Evolutionary conservation across 2,888 invertebrate species (phyloP), one percentile per base, ranked within the genome.

Genomic region (Lymantria dispar): DNA sequence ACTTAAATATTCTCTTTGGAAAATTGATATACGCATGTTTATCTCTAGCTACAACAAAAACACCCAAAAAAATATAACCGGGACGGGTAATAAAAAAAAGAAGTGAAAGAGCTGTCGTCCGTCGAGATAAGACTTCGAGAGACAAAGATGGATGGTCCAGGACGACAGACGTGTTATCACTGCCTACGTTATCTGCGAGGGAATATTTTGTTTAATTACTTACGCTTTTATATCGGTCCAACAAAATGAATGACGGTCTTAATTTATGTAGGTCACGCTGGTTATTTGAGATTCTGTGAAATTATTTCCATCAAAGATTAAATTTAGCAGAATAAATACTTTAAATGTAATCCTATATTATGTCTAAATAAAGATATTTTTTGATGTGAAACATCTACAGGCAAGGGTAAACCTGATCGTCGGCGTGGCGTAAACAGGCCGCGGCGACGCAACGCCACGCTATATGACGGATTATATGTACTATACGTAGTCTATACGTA

Each of bases 111-210:
- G 22, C 56, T 56, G 57, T 54, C 61, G 57, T 51, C 55, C 58
- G 55, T 57, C 46, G 46, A 61, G 76, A 78, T 76, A 77, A 76
- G 70, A 62, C 60, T 60, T 68, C 62, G 59, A 60, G 58, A 72
- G 80, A 80, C 80, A 78, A 71, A 77, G 82, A 80, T 72, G 69
- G 68, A 83, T 81, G 78, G 62, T 62, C 54, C 40, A 39, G 48
- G 61, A 55, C 67, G 63, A 64, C 70, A 62, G 60, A 62, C 63
- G 60, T 60, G 69, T 64, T 68, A 69, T 69, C 59, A 50, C 60
- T 56, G 59, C 58, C 58, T 53, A 37, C 43, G 39, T 53, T 64
- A 64, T 64, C 64, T 54, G n/a, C 9, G 31, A 43, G 43, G 48
- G 48, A 52, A 58, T 62, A 60, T 58, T 64, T 56, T 62, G 64